Evolutionary conservation across 1,140 invertebrate species (phyloP), one percentile per base, ranked within the genome.

Genomic region (Oreohelix idahoensis): DNA sequence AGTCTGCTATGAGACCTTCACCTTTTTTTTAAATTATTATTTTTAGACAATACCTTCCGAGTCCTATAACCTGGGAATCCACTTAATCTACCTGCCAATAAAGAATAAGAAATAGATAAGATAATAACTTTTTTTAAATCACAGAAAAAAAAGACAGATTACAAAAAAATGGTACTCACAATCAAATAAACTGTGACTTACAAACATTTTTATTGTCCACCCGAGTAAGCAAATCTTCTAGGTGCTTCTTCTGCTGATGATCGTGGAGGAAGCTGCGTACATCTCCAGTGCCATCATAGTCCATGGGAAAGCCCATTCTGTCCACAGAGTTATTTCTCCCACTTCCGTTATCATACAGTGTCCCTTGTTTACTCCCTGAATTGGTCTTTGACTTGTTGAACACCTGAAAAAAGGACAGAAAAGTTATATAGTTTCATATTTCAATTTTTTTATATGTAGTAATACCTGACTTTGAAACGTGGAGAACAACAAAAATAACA

Each of bases 121-220:
- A 58, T 49, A 8, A 58, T n/a, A 23, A 4, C 53, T 58, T 4
- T 23, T 23, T 5, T 58, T 23, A 23, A 58, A 23, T 23, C 53
- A n/a, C 53, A 58, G 26, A 49, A 17, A n/a, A n/a, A n/a, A n/a
- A n/a, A n/a, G n/a, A n/a, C n/a, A n/a, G n/a, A n/a, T n/a, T n/a
- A n/a, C n/a, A n/a, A n/a, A n/a, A n/a, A n/a, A 53, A 53, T 53
- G 26, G n/a, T n/a, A n/a, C n/a, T n/a, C n/a, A n/a, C n/a, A n/a
- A n/a, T 36, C 4, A 73, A 42, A 42, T 8, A 42, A 42, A 51
- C 1, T 78, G n/a, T 23, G 32, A 86, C 85, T 84, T 49, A 83
- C 84, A 85, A 29, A 91, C 89, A 53, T 88, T 86, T 70, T 87
- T 85, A 38, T 89, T 87, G 78, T 90, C 90, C 58, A 89, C 88